Evolutionary conservation across 1,140 invertebrate genomes (phyloP).

Genomic region (Dysdera silvatica): DNA sequence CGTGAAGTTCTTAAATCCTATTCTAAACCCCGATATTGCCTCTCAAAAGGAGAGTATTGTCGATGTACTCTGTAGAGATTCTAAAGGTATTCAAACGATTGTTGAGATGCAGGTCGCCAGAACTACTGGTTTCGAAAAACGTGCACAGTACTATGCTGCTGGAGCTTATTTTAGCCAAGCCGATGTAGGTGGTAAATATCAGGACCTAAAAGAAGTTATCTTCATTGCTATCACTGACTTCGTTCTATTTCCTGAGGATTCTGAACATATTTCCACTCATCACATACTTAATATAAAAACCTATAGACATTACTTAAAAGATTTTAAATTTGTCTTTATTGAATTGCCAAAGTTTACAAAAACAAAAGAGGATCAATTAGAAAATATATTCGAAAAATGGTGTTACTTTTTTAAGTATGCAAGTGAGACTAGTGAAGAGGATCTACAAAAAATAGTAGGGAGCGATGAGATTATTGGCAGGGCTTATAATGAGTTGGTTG

Average conservation of each 20-base stretch:
- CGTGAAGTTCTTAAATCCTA: neutral
- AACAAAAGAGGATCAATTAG: conserved; percentile 5
- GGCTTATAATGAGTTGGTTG: conserved; percentile 2
- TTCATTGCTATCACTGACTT: neutral
- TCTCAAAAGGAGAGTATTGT: conserved; percentile 7
- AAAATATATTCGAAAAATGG: neutral
- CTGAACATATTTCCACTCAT: neutral
- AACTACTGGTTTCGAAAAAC: conserved; percentile 15
- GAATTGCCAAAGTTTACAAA: conserved; percentile 7
- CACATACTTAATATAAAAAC: neutral
- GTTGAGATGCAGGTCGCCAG: conserved; percentile 11
- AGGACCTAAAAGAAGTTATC: conserved; percentile 2
- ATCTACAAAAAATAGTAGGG: conserved; percentile 11
- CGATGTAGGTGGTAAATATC: neutral
- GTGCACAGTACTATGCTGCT: conserved; percentile 2
- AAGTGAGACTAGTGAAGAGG: conserved; percentile 12
- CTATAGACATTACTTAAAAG: neutral
- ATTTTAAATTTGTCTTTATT: conserved; percentile 3
- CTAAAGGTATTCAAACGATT: neutral
- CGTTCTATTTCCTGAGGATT: neutral
- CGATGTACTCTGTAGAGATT: conserved; percentile 6
- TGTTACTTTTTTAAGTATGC: conserved; percentile 9
- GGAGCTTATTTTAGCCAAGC: neutral
- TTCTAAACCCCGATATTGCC: conserved; percentile 7
- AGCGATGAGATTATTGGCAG: neutral